phyloP scores from a whole-genome alignment of 2,888 invertebrate species.

The Drosophila lutescens region DNA sequence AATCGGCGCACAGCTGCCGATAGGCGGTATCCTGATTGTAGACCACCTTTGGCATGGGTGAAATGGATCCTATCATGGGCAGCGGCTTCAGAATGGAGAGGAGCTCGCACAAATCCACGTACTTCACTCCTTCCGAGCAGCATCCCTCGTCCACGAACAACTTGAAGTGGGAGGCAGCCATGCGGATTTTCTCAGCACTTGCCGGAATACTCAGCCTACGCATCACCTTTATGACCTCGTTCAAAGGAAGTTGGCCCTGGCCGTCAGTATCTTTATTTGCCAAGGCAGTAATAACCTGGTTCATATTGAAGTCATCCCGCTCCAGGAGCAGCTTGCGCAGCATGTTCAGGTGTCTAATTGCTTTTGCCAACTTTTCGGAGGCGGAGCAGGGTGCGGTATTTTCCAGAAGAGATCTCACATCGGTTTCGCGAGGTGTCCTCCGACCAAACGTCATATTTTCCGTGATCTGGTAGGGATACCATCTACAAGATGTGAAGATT shows the following conservation, averaged over 20 bases:
- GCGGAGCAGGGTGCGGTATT: constrained; percentile 57
- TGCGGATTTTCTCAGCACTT: constrained; percentile 59
- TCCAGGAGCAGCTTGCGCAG: constrained; percentile 65
- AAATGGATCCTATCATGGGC: constrained; percentile 12
- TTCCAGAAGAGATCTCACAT: constrained; percentile 62
- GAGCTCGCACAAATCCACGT: constrained; percentile 19
- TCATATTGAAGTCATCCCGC: constrained; percentile 65
- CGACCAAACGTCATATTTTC: constrained; percentile 52
- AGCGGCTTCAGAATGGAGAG: constrained; percentile 10
- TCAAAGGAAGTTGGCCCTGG: constrained; percentile 53
- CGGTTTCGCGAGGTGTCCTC: constrained; percentile 43
- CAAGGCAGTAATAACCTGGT: constrained; percentile 66
- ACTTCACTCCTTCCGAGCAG: constrained; percentile 15
- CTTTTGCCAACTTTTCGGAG: constrained; percentile 50
- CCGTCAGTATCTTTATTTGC: constrained; percentile 59
- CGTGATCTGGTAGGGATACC: constrained; percentile 57
- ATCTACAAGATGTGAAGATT: too few relatives aligned
- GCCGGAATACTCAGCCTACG: constrained; percentile 58
- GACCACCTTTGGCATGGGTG: neutral
- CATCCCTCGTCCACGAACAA: constrained; percentile 22
- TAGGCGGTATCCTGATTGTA: constrained; percentile 24
- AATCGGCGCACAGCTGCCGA: constrained; percentile 18
- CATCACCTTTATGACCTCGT: constrained; percentile 60
- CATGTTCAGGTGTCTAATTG: constrained; percentile 67
- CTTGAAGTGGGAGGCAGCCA: constrained; percentile 52